phyloP scores from a whole-genome alignment of 2,797 vertebrate species.

The Ptychadena robeensis region DNA sequence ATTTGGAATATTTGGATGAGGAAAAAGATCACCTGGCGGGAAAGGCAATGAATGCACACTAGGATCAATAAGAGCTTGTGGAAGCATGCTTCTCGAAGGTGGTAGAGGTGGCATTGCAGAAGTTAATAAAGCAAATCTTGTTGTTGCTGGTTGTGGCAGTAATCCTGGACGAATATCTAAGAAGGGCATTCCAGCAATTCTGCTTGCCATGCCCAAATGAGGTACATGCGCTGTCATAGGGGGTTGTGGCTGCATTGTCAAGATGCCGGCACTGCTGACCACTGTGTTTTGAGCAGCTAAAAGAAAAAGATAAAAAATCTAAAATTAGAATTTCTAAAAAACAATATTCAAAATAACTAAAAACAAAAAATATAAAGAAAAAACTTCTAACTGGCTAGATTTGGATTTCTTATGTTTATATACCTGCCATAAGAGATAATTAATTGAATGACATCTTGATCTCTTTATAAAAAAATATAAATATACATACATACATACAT shows the following conservation, averaged over 20 bases:
- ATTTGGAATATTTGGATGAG: constrained; percentile 78
- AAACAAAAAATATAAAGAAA: too few species aligned
- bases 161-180: constrained; percentile 92
- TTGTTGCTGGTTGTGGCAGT: constrained; percentile 78
- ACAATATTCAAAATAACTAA: too few species aligned
- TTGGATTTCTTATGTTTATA: too few species aligned
- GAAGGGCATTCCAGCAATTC: constrained; percentile 88
- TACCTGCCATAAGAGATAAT: too few species aligned
- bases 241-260: constrained; percentile 88
- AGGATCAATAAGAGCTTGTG: constrained; percentile 79
- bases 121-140: constrained; percentile 89
- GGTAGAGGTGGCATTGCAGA: constrained; percentile 84
- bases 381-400: too few species aligned
- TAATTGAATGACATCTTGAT: too few species aligned
- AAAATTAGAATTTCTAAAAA: too few species aligned
- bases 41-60: constrained; percentile 88
- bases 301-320: too few species aligned
- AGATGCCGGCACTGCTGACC: constrained; percentile 83
- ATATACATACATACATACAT: too few species aligned
- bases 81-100: constrained; percentile 76
- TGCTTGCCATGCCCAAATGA: constrained; percentile 81
- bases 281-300: constrained; percentile 64
- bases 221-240: constrained; percentile 82
- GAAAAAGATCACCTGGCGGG: constrained; percentile 88
- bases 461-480: too few species aligned